A percentile compares a stretch with the other conserved stretches of the same genome.
phyloP scores from a whole-genome alignment of 2,113 vertebrate species.

The Eretmochelys imbricata region DNA sequence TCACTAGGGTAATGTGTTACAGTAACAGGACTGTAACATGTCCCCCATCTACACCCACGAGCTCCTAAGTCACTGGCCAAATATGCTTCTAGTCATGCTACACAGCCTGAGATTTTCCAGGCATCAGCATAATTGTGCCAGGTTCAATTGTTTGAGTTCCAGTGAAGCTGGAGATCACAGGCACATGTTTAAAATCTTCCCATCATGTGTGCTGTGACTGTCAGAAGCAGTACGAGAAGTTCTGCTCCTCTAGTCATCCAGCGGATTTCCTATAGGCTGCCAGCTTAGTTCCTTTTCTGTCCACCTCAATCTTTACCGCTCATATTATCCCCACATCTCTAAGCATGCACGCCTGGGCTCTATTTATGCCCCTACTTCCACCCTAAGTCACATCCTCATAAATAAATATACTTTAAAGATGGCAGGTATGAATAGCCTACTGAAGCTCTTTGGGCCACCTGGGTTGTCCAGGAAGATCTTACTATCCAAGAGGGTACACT shows the following conservation, averaged over 20 bases:
- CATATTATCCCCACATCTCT: neutral
- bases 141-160: neutral
- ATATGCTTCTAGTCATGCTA: neutral
- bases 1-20: accelerated
- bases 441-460: neutral
- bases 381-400: neutral
- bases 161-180: neutral
- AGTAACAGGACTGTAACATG: neutral
- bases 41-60: neutral
- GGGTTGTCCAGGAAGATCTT: neutral
- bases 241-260: neutral
- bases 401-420: neutral
- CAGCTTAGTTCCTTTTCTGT: neutral
- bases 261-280: neutral
- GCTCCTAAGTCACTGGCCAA: neutral
- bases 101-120: neutral
- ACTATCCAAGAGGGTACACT: neutral
- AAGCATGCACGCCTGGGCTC: too few species aligned
- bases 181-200: neutral
- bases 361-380: too few species aligned
- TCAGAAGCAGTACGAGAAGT: neutral
- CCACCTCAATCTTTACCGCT: neutral
- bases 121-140: neutral
- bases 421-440: neutral
- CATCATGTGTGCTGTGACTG: neutral